phyloP scores from a whole-genome alignment of 1,140 invertebrate species.

The Ditylenchus dipsaci region DNA sequence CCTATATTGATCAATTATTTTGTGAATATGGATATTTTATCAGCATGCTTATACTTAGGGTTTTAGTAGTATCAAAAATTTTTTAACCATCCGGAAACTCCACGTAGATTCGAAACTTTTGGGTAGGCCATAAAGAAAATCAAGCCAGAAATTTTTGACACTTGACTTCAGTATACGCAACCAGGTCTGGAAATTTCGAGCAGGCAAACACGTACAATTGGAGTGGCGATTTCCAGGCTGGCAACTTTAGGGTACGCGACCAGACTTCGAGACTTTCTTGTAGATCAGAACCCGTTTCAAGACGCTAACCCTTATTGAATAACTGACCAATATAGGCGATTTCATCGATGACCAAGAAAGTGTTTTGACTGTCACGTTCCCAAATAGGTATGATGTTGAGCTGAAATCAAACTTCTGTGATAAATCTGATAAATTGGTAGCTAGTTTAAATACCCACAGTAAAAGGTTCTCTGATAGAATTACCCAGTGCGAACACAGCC shows the following conservation, averaged over 20 bases:
- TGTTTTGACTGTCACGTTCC: conserved; percentile 38
- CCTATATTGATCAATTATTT: no score
- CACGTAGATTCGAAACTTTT: no score
- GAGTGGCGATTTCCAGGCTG: background rate
- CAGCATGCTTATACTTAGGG: no score
- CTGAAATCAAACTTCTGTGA: conserved; percentile 28
- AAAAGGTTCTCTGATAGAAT: conserved; percentile 47
- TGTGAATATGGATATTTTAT: no score
- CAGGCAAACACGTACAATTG: no score
- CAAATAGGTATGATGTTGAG: conserved; percentile 54
- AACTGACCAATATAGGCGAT: conserved; percentile 58
- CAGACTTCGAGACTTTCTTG: conserved; percentile 2
- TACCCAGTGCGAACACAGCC: conserved; percentile 51
- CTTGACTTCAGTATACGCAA: no score
- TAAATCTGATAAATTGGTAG: background rate
- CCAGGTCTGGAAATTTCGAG: no score
- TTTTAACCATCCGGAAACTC: no score
- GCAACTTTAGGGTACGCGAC: conserved; percentile 1
- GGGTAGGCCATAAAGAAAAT: no score
- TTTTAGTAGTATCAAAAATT: no score
- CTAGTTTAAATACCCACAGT: conserved; percentile 33
- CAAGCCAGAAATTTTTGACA: no score
- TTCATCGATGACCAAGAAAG: conserved; percentile 50
- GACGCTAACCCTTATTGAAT: background rate
- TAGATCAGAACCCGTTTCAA: no score